phyloP scores from a whole-genome alignment of 1,140 invertebrate genomes.

The Lucilia sericata region DNA sequence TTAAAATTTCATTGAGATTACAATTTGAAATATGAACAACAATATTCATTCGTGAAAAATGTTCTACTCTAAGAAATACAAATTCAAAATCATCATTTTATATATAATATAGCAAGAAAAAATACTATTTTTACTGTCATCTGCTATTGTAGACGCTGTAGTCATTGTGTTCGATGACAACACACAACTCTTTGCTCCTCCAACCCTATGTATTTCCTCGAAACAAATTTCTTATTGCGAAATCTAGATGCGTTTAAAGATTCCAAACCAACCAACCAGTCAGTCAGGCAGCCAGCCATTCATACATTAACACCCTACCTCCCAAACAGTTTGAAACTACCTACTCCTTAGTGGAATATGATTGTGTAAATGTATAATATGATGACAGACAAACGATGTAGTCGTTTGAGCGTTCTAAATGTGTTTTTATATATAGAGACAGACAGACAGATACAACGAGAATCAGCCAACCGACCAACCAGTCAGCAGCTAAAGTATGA shows the following conservation, averaged over 20 bases:
- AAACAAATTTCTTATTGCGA: constrained; percentile 13
- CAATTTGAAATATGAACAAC: neutral
- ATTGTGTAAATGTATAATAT: neutral
- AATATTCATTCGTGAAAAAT: neutral
- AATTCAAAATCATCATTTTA: neutral
- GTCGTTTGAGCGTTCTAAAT: neutral
- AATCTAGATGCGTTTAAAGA: neutral
- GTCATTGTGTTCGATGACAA: neutral
- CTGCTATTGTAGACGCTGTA: neutral
- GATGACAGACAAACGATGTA: neutral
- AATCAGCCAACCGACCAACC: too few species aligned
- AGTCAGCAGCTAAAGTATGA: too few species aligned
- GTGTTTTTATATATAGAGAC: neutral
- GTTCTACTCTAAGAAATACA: neutral
- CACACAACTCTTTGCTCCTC: neutral
- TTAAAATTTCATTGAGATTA: neutral
- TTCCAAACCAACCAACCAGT: neutral
- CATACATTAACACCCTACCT: neutral
- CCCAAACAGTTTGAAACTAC: neutral
- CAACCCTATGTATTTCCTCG: neutral
- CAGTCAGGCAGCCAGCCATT: neutral
- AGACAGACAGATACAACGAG: neutral
- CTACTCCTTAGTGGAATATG: too few species aligned
- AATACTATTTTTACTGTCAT: neutral
- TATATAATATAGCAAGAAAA: neutral